These are phyloP conservation scores for Trachemys scripta DNA, from an alignment of 2,113 vertebrate species.

Conservation along the genomic window DNA sequence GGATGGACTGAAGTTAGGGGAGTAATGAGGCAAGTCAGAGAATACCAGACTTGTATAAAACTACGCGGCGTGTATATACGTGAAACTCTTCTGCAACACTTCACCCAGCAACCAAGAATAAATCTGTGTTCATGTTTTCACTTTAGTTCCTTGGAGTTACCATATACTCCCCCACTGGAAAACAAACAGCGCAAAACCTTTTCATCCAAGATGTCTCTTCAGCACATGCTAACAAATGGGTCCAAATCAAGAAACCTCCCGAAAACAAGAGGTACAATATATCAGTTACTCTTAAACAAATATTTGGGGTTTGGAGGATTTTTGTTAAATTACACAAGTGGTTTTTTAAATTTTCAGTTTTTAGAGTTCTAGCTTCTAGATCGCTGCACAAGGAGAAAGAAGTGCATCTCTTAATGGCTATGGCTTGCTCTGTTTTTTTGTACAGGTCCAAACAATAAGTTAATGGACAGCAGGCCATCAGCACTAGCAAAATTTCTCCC, in stretches of 20 bases:
- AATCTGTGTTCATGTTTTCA: conserved; percentile 3
- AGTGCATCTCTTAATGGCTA: background rate
- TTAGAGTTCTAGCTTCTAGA: background rate
- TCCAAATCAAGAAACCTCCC: conserved; percentile 84
- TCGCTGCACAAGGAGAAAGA: background rate
- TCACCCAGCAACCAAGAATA: background rate
- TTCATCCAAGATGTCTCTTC: conserved; percentile 85
- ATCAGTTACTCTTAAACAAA: background rate
- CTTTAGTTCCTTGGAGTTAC: conserved; percentile 91
- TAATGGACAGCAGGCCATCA: conserved; percentile 87
- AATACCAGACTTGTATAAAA: background rate
- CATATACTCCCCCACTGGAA: conserved; percentile 90
- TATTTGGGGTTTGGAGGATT: background rate
- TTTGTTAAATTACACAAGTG: background rate
- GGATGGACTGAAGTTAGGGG: background rate
- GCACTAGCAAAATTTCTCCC: conserved; percentile 87
- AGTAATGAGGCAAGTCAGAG: background rate
- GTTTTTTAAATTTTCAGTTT: background rate
- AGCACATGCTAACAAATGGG: conserved; percentile 73
- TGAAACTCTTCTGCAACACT: background rate
- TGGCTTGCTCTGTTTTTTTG: background rate
- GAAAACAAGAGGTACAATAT: conserved; percentile 84
- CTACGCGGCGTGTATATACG: accelerated
- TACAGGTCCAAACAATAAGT: conserved; percentile 83
- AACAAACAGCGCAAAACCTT: conserved; percentile 93